Percentiles rank a stretch among this genome's conserved stretches.
Evolutionary conservation across 2,797 vertebrate species (phyloP).

Genomic region (Pelodytes ibericus): DNA sequence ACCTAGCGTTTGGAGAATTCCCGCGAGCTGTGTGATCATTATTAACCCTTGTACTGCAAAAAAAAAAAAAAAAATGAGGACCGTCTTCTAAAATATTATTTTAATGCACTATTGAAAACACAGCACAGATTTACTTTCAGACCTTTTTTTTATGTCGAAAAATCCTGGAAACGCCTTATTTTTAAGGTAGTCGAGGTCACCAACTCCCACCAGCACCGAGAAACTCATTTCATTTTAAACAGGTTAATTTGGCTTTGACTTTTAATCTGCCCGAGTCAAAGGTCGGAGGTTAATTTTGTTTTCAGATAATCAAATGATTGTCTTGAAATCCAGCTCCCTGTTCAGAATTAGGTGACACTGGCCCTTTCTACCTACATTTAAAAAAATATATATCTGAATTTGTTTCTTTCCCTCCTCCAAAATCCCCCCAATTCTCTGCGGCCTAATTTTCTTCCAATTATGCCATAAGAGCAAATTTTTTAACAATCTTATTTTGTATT

Average conservation of each 20-base stretch:
- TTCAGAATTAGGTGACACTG: slow-evolving; percentile 55
- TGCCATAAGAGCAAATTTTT: slow-evolving; percentile 74
- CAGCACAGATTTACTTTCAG: slow-evolving; percentile 5
- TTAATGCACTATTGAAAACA: neutral
- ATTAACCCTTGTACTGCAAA: slow-evolving; percentile 9
- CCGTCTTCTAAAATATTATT: slow-evolving; percentile 12
- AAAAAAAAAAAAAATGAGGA: no score
- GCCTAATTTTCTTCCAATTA: slow-evolving; percentile 71
- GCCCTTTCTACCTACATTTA: slow-evolving; percentile 54
- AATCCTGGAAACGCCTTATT: slow-evolving; percentile 16
- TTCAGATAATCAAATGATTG: slow-evolving; percentile 57
- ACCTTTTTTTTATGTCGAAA: neutral
- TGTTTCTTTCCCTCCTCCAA: slow-evolving; percentile 55
- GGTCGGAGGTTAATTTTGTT: slow-evolving; percentile 55
- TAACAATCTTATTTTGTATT: slow-evolving; percentile 77
- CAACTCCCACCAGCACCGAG: neutral
- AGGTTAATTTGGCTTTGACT: slow-evolving; percentile 56
- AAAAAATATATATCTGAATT: slow-evolving; percentile 67
- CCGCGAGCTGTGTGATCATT: neutral
- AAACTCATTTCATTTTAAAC: slow-evolving; percentile 32
- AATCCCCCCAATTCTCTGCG: slow-evolving; percentile 63
- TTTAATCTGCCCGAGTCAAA: slow-evolving; percentile 43
- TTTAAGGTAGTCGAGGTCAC: slow-evolving; percentile 41
- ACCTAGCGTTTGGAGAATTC: neutral
- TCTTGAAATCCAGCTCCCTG: slow-evolving; percentile 58